A percentile compares a stretch with the other conserved stretches of the same genome.
These are phyloP conservation scores for Cepaea hortensis DNA, from an alignment of 2,888 invertebrate genomes.

Conservation along the genomic window DNA sequence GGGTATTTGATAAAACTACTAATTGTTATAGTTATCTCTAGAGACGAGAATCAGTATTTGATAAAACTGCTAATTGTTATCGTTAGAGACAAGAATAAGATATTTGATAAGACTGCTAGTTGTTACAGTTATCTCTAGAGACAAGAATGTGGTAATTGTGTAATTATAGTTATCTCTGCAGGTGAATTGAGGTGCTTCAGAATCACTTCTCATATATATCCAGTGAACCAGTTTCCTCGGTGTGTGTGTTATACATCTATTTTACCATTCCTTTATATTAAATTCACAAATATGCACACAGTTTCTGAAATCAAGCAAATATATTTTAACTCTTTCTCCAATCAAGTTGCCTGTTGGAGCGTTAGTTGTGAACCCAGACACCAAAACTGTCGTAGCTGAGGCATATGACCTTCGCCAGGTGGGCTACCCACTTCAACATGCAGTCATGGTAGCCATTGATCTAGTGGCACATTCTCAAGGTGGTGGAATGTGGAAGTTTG, in stretches of 20 bases:
- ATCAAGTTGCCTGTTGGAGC: constrained; percentile 75
- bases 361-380: constrained; percentile 86
- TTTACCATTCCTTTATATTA: neutral
- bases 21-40: neutral
- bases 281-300: neutral
- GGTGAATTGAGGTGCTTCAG: too few relatives aligned
- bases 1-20: neutral
- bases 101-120: constrained; percentile 11
- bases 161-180: too few relatives aligned
- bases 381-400: constrained; percentile 83
- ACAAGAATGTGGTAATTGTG: too few relatives aligned
- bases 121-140: too few relatives aligned
- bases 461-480: constrained; percentile 88
- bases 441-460: constrained; percentile 90
- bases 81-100: constrained; percentile 56
- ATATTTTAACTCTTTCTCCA: constrained; percentile 2
- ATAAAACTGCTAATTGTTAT: neutral
- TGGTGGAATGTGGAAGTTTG: constrained; percentile 82
- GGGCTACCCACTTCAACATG: constrained; percentile 87
- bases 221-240: too few relatives aligned
- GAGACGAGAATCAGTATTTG: neutral
- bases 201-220: too few relatives aligned
- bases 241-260: neutral
- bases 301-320: neutral
- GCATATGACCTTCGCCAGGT: constrained; percentile 77